Conservation (phyloP, 2,113 vertebrate genomes). For the Acanthochromis polyacanthus region DNA sequence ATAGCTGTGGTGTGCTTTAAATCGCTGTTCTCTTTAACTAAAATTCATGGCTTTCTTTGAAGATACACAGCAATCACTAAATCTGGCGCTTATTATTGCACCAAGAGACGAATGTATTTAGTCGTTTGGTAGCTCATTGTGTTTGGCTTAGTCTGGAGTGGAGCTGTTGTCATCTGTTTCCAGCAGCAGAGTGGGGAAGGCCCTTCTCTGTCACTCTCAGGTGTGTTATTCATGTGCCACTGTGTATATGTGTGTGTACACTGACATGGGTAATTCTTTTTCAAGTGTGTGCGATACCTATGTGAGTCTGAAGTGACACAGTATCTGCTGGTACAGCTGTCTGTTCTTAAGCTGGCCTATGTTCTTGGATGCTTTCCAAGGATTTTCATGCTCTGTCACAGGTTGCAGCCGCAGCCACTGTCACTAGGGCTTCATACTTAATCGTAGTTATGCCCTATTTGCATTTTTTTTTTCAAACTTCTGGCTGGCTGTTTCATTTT, state of each 20-base stretch:
- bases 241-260: conserved; percentile 4
- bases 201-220: conserved; percentile 61
- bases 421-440: conserved; percentile 13
- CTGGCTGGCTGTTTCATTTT: conserved; percentile 1
- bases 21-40: not conserved
- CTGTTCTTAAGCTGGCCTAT: conserved; percentile 15
- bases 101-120: not conserved
- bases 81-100: not conserved
- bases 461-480: conserved; percentile 6
- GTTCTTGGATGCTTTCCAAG: conserved; percentile 22
- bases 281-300: conserved; percentile 14
- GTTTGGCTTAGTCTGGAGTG: conserved; percentile 24
- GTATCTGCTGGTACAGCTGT: conserved; percentile 36
- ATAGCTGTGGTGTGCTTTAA: not conserved
- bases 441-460: conserved; percentile 23
- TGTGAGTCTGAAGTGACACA: conserved; percentile 32
- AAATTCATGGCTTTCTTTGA: conserved; percentile 4
- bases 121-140: not conserved
- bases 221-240: conserved; percentile 18
- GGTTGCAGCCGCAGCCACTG: not conserved
- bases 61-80: not conserved
- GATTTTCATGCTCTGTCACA: conserved; percentile 23
- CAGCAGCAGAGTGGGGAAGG: conserved; percentile 46
- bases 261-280: not conserved
- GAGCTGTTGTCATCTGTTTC: conserved; percentile 55